phyloP scores from a whole-genome alignment of 2,113 vertebrate species.

The Glaucidium brasilianum region DNA sequence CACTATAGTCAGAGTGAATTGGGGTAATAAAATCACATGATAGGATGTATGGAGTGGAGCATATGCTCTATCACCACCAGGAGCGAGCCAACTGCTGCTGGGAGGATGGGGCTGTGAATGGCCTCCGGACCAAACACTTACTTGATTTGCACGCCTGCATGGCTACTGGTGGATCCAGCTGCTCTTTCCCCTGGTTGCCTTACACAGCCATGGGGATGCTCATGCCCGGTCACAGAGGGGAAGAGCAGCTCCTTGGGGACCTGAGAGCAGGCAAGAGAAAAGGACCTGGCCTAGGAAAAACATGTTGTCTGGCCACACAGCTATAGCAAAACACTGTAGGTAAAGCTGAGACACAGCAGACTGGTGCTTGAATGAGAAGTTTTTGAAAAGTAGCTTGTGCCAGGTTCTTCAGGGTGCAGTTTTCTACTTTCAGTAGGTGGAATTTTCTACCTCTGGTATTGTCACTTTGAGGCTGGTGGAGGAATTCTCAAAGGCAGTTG shows the following conservation, averaged over 20 bases:
- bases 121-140: slow-evolving; percentile 48
- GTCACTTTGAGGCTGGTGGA: not conserved
- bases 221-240: not conserved
- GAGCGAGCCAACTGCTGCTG: slow-evolving; percentile 35
- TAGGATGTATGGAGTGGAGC: slow-evolving; percentile 1
- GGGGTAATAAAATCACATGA: not conserved
- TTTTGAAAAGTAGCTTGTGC: not conserved
- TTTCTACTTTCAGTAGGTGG: not conserved
- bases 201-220: not conserved
- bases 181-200: not conserved
- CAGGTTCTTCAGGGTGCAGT: not conserved
- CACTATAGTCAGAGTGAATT: not conserved
- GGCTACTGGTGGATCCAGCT: slow-evolving; percentile 57
- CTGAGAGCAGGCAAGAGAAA: not conserved
- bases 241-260: not conserved
- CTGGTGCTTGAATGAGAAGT: not conserved
- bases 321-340: not conserved
- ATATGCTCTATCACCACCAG: slow-evolving; percentile 20
- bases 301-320: not conserved
- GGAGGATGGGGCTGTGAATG: slow-evolving; percentile 16
- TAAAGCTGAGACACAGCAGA: not conserved
- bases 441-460: not conserved
- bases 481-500: not conserved
- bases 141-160: slow-evolving; percentile 10
- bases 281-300: not conserved